phyloP scores from a whole-genome alignment of 2,888 invertebrate species.

The Mactromeris polynyma region DNA sequence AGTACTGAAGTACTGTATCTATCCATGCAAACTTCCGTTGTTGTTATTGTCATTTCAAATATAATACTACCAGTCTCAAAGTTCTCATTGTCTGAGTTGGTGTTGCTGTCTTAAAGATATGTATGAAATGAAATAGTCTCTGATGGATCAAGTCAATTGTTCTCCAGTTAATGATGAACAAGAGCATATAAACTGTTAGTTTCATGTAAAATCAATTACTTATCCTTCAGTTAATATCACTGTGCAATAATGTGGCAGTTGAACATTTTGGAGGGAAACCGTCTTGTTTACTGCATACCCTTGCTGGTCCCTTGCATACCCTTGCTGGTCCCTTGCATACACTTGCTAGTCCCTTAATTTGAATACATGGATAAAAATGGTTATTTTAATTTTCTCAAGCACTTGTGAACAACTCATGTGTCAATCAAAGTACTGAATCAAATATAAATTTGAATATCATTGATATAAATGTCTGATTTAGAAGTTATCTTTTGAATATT shows the following conservation, averaged over 20 bases:
- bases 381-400: neutral
- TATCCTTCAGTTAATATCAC: neutral
- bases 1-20: too few species aligned
- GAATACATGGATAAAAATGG: neutral
- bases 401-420: neutral
- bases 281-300: neutral
- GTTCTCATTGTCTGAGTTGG: too few species aligned
- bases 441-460: slow-evolving; percentile 7
- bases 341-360: neutral
- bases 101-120: too few species aligned
- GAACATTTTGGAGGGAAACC: slow-evolving; percentile 14
- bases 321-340: neutral
- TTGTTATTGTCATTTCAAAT: too few species aligned
- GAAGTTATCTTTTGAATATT: slow-evolving; percentile 17
- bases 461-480: slow-evolving; percentile 5
- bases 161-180: too few species aligned
- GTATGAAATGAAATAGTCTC: too few species aligned
- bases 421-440: neutral
- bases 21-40: too few species aligned
- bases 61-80: too few species aligned
- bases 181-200: too few species aligned
- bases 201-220: too few species aligned
- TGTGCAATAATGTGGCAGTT: neutral
- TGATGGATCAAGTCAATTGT: too few species aligned
- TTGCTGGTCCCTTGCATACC: neutral